Evolutionary conservation across 2,113 vertebrate species (phyloP), one percentile per base, ranked within the genome.

Genomic region (Myrmecophaga tridactyla): DNA sequence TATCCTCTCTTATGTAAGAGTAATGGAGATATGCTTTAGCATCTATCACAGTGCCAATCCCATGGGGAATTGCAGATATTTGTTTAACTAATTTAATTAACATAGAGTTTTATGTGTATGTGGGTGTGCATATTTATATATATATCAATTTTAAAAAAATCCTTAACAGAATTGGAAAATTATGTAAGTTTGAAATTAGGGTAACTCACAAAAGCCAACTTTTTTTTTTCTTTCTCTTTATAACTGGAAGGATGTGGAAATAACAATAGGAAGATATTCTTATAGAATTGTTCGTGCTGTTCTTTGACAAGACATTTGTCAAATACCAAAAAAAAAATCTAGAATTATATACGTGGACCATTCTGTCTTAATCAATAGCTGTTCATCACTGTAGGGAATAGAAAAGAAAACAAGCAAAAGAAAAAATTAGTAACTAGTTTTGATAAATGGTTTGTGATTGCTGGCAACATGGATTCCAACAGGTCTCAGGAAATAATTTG

Each of bases 231-330:
- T 56, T 67, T 48, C 17, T 9, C 60, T 81, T 62, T 62, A 8
- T 75, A 85, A 69, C 12, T 18, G 1, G 21, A 67, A 51, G 7
- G 20, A 27, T 53, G 39, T 13, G 34, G 73, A 85, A 78, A 39
- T n/a, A 34, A 80, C 29, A 67, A 65, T 4, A 18, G 27, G 23
- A 53, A 48, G 15, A 82, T 1, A 36, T 34, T 92, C 62, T 65
- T 39, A 1, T 6, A 41, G 36, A 90, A 51, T 25, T 41, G 1
- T 27, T 80, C 51, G 3, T 15, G 6, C 58, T 62, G 23, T 69
- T 78, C 25, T 94, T 92, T 70, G 60, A 46, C 90, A 67, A 88
- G 62, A 69, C 48, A 43, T 48, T 56, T 80, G n/a, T 15, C 25
- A 80, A 84, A 88, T 48, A 41, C 76, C 51, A 58, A 21, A 48